A percentile compares a stretch with the other conserved stretches of the same genome.
phyloP scores from a whole-genome alignment of 2,113 vertebrate species.

The Dendropsophus ebraccatus region DNA sequence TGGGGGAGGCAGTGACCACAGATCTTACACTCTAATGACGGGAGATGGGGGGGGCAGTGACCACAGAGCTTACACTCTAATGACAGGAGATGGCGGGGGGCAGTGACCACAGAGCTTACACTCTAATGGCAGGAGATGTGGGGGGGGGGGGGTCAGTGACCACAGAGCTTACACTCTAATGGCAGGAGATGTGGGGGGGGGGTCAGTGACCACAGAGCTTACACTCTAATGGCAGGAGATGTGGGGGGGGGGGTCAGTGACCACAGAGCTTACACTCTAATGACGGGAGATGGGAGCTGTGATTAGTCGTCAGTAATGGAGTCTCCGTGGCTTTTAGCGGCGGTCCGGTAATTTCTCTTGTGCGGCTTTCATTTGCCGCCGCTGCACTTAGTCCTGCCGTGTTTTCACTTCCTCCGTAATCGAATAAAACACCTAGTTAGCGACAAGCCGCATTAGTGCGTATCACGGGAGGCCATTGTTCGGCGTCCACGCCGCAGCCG shows the following conservation, averaged over 20 bases:
- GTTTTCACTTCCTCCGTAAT: conserved; percentile 10
- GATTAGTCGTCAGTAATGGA: conserved; percentile 5
- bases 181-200: too few relatives aligned
- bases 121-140: too few relatives aligned
- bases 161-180: too few relatives aligned
- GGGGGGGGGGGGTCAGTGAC: too few relatives aligned
- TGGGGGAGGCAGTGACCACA: not conserved
- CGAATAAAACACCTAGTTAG: conserved; percentile 31
- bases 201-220: not conserved
- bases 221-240: not conserved
- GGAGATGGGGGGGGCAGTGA: not conserved
- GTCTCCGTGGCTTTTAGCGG: conserved; percentile 12
- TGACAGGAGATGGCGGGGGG: not conserved
- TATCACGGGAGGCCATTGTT: conserved; percentile 29
- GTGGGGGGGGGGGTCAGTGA: too few relatives aligned
- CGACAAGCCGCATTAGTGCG: not conserved
- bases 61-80: not conserved
- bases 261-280: too few relatives aligned
- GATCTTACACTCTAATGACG: not conserved
- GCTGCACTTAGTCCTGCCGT: conserved; percentile 19
- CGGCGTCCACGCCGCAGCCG: conserved; percentile 67
- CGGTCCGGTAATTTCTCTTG: conserved; percentile 6
- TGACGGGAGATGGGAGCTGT: too few relatives aligned
- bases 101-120: too few relatives aligned
- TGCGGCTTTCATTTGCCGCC: conserved; percentile 17